Base-by-base conservation (phyloP, 2,888 invertebrate species). In the Lasioglossum zephyrum region DNA sequence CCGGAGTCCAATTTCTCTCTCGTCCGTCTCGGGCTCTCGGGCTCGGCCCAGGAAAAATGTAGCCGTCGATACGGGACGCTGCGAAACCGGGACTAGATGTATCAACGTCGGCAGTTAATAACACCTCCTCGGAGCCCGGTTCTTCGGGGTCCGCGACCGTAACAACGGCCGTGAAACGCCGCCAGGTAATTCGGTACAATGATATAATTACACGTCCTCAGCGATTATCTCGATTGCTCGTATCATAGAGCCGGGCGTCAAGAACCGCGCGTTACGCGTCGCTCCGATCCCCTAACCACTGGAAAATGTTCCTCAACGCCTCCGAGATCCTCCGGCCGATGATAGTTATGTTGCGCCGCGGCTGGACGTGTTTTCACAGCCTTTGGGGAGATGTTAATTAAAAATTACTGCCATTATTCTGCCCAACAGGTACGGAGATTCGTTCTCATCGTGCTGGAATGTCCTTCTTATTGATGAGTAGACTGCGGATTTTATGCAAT, bases 101-200 rank as follows among this genome's bases (percentile, higher is more conserved):
- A 94, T 94, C 94, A 94, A 93, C 93, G 94, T 93, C 94, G 92
- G 84, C 88, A 90, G 88, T 91, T 94, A 94, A 94, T 94, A 93
- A 94, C 93, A 94, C 92, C 86, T 53, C 92, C 86, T 22, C 85
- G 85, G 49, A 77, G 82, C 83, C 86, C 79, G 82, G 82, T 77
- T 81, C 83, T 70, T 73, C 49, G 26, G 53, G 81, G 44, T 47
- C 73, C 73, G 44, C 63, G 47, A 85, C 60, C 86, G 86, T 86
- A 85, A 85, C 85, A 74, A 73, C 85, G 85, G 60, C 77, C 77
- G 77, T 77, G 81, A 81, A 73, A 92, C 91, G 87, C 92, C 90
- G 91, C 87, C 87, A 89, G 92, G 92, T 92, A 94, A 94, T 94
- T 93, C 92, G 88, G 91, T 93, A 92, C 94, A 94, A 94, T 94